phyloP scores from a whole-genome alignment of 1,140 invertebrate species.

The Drosophila bipectinata region DNA sequence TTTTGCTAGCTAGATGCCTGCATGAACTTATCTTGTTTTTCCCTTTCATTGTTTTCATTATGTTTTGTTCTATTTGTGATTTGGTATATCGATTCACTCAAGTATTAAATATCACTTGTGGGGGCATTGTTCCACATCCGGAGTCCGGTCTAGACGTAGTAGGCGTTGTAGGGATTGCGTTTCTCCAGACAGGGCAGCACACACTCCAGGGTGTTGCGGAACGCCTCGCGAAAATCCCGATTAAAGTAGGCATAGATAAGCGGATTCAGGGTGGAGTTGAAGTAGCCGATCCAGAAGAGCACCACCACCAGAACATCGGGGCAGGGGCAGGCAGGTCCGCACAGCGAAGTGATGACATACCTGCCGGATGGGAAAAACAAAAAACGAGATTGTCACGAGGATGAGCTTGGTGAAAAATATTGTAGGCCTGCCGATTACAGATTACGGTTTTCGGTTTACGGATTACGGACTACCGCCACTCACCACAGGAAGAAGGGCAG shows the following conservation, averaged over 20 bases:
- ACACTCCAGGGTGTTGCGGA: conserved; percentile 95
- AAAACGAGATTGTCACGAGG: conserved; percentile 11
- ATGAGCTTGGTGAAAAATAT: conserved; percentile 16
- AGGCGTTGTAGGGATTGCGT: conserved; percentile 85
- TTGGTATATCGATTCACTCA: conserved; percentile 46
- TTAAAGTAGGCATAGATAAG: conserved; percentile 99
- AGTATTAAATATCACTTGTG: conserved; percentile 67
- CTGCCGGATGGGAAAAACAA: conserved; percentile 81
- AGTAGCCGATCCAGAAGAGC: conserved; percentile 94
- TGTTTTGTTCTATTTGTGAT: conserved; percentile 11
- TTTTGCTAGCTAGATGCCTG: conserved; percentile 49
- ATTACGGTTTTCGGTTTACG: conserved; percentile 83
- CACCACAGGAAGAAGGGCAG: conserved; percentile 98
- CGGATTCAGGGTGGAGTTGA: conserved; percentile 98
- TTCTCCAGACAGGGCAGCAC: conserved; percentile 89
- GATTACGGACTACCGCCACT: conserved; percentile 41
- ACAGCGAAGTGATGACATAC: conserved; percentile 95
- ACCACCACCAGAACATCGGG: conserved; percentile 92
- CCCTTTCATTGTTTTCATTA: conserved; percentile 9
- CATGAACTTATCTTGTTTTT: conserved; percentile 15
- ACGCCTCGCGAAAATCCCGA: conserved; percentile 97
- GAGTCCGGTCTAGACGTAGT: conserved; percentile 83
- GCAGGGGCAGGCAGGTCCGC: conserved; percentile 91
- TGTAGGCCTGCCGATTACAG: conserved; percentile 12
- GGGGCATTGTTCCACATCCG: conserved; percentile 37